Evolutionary conservation across 1,140 invertebrate genomes (phyloP), one percentile per base, ranked within the genome.

Genomic region (Eumeta japonica): DNA sequence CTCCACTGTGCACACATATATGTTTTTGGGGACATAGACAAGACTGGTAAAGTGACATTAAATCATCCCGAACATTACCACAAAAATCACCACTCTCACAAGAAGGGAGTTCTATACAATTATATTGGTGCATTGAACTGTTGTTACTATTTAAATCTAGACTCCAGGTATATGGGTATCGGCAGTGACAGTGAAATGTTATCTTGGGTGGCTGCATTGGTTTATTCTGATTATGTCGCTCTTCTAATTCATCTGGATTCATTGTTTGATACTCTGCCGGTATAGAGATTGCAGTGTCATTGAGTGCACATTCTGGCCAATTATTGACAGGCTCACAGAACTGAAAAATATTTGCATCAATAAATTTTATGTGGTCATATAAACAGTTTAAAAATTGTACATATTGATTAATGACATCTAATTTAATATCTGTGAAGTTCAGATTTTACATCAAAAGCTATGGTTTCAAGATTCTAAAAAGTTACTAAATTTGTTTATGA

Each of bases 11-110:
- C 31, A 79, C 74, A 41, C 83, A 85, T 20, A 83, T 66, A 41
- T 83, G 76, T 9, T 75, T 75, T 36, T 52, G 46, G 0, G 83
- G 83, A 41, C 83, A 86, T 10, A 77, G 64, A 42, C 83, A 85
- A 10, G 71, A 77, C 41, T 84, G 81, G 52, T 84, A 85, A 12
- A 79, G 73, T 10, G 82, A 79, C 35, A 77, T 80, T 2, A 80
- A 54, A 37, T 83, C 80, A 11, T 52, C 45, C 41, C 46, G 55
- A 0, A 74, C 63, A 17, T 70, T 60, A 0, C 70, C 70, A 28
- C 70, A 74, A 24, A 57, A 59, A 11, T 71, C 70, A 0, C 53
- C 60, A 0, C 56, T 48, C 37, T 50, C 56, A 33, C 70, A 74
- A 0, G 49, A 42, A 2, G 62, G 58, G 12, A 70, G 30, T 1